Conservation (phyloP, 2,113 vertebrate species). For the Cryptotis parvus region DNA sequence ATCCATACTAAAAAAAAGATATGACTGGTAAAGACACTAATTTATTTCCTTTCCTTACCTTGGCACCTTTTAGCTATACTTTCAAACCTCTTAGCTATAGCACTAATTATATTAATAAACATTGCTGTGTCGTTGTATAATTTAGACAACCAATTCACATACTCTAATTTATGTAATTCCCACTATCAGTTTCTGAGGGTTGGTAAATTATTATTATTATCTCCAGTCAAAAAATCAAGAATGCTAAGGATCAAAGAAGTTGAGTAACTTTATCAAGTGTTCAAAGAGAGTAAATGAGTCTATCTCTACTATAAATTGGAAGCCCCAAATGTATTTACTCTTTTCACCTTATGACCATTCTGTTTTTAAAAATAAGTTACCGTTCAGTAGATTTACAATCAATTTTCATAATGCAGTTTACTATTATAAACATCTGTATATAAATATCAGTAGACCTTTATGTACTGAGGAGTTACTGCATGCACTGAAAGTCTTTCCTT, state of each 20-base stretch:
- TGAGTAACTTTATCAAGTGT: background rate
- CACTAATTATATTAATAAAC: conserved; percentile 30
- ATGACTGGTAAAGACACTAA: background rate
- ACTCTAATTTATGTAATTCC: background rate
- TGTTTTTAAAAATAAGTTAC: background rate
- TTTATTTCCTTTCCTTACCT: conserved; percentile 5
- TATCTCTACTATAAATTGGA: background rate
- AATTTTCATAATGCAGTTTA: background rate
- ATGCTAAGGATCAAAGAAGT: background rate
- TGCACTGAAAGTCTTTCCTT: background rate
- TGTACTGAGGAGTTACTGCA: background rate
- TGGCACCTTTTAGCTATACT: background rate
- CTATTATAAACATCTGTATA: background rate
- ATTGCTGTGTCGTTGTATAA: background rate
- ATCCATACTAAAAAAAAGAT: conserved; percentile 16
- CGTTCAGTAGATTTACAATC: background rate
- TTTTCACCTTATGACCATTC: background rate
- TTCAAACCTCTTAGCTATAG: conserved; percentile 8
- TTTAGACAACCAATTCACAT: background rate
- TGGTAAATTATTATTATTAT: background rate
- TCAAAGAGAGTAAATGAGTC: background rate
- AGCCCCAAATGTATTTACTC: background rate
- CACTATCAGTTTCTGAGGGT: background rate
- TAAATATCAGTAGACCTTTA: background rate
- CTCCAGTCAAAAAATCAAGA: conserved; percentile 20